These are phyloP conservation scores for Drosophila prolongata DNA, from an alignment of 2,888 invertebrate species.

Conservation along the genomic window DNA sequence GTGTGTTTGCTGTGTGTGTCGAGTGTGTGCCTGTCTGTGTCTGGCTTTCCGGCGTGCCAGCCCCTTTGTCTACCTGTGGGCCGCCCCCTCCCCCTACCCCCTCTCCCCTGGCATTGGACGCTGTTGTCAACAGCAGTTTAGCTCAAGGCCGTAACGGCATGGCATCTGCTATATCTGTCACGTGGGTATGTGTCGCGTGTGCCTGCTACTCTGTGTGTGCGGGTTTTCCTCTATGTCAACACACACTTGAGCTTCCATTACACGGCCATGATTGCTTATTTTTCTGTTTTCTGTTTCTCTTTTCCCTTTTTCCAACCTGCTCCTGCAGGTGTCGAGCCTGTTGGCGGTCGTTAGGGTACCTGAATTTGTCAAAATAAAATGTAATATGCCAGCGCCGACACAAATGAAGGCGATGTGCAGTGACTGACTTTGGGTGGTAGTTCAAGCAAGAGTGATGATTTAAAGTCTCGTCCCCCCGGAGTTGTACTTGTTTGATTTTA, in stretches of 20 bases:
- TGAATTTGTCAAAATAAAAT: constrained; percentile 65
- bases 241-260: constrained; percentile 77
- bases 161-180: constrained; percentile 65
- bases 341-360: constrained; percentile 61
- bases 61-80: constrained; percentile 59
- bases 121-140: constrained; percentile 78
- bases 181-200: constrained; percentile 24
- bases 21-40: constrained; percentile 36
- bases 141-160: constrained; percentile 72
- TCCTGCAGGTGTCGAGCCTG: constrained; percentile 57
- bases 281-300: constrained; percentile 16
- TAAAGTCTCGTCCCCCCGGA: neutral
- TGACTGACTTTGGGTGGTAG: neutral
- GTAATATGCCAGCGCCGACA: constrained; percentile 43
- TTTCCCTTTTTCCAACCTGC: neutral
- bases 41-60: constrained; percentile 70
- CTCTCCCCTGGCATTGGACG: constrained; percentile 27
- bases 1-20: constrained; percentile 20
- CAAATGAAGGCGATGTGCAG: constrained; percentile 37
- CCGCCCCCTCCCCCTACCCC: neutral
- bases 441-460: constrained; percentile 4
- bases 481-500: constrained; percentile 18
- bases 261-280: constrained; percentile 76
- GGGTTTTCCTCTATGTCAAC: constrained; percentile 67
- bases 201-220: constrained; percentile 28